phyloP scores from a whole-genome alignment of 2,113 vertebrate species.

The Bagarius yarrelli region DNA sequence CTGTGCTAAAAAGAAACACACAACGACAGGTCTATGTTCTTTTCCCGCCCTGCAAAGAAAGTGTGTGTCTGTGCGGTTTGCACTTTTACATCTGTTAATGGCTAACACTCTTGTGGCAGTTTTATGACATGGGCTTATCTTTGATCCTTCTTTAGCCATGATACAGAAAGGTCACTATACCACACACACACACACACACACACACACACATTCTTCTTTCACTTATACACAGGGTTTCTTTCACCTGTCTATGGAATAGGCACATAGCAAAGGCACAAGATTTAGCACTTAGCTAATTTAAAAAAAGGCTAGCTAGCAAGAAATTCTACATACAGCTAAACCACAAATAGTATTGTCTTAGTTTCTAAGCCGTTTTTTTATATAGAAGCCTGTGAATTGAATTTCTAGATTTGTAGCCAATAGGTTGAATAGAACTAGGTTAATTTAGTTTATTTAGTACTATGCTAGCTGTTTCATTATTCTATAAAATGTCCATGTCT shows the following conservation, averaged over 20 bases:
- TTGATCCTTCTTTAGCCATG: conserved; percentile 26
- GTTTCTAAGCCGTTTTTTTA: neutral
- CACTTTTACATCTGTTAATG: conserved; percentile 27
- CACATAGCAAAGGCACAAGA: neutral
- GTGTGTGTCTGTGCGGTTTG: conserved; percentile 18
- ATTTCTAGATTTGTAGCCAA: neutral
- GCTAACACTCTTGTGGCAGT: conserved; percentile 51
- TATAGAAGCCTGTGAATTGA: neutral
- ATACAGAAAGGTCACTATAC: conserved; percentile 15
- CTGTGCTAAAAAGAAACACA: neutral
- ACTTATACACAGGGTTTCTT: neutral
- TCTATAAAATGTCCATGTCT: too few species aligned
- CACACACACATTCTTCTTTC: neutral
- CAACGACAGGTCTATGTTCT: neutral
- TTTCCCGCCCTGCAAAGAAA: neutral
- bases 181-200: neutral
- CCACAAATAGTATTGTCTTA: neutral
- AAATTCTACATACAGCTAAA: neutral
- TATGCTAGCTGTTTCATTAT: neutral
- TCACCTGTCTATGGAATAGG: neutral
- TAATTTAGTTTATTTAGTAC: neutral
- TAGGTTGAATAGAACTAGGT: neutral
- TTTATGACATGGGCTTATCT: conserved; percentile 49
- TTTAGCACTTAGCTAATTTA: neutral
- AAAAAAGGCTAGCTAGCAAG: neutral